Base-by-base conservation (phyloP, 2,797 vertebrate genomes). In the Acanthis flammea region DNA sequence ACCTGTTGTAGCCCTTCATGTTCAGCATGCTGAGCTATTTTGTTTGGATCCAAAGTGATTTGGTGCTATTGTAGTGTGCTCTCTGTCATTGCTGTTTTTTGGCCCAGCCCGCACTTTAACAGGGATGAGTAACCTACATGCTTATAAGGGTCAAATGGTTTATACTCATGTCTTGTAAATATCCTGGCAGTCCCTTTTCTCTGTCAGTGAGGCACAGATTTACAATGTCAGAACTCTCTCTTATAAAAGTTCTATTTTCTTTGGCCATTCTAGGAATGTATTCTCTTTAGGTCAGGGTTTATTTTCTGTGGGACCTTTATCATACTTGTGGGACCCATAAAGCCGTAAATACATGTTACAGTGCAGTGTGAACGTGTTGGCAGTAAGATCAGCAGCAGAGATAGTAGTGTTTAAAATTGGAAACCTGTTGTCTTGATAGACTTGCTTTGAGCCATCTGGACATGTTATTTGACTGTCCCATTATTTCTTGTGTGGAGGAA, bases 351-450 rank as follows among this genome's bases (percentile, higher is more conserved):
- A 31, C 27, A 2, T 53, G 30, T 90, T 91, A 47, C n/a, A 73
- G 30, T 76, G 79, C 58, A 70, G 55, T 31, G 18, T 30, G 28
- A 60, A 35, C 27, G 3, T 78, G 48, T 88, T 84, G 71, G 71
- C 88, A 90, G 66, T 28, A 66, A 86, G 75, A 75, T 81, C 83
- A 72, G 58, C 55, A 61, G 73, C 5, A 4, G 63, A 74, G 85
- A 92, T 55, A 81, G 73, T 22, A 41, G 67, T 60, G 79, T 90
- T 93, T 96, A 93, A 97, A 95, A 86, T 75, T 95, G 93, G 94
- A 95, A 95, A 84, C 74, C 83, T 79, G 51, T 86, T 95, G 93
- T 80, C 77, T 95, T 82, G 44, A 30, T 94, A 55, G 58, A 73
- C 70, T 90, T 80, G 72, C 57, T 80, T 95, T 76, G 80, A 81